phyloP scores from a whole-genome alignment of 2,888 invertebrate species.

The Dryocosmus kuriphilus region DNA sequence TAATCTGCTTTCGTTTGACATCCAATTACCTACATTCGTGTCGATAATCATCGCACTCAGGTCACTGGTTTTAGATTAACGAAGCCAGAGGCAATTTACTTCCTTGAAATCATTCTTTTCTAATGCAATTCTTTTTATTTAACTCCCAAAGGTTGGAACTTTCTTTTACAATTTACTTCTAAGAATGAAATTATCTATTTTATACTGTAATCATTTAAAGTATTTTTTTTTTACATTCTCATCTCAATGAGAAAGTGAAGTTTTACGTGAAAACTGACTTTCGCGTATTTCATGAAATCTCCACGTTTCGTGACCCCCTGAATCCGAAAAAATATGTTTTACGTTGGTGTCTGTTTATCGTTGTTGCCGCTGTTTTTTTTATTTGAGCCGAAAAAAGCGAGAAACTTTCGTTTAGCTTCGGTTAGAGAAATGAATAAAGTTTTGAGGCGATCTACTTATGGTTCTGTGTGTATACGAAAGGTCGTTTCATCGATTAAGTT shows the following conservation, averaged over 20 bases:
- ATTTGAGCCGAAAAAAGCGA: too few relatives aligned
- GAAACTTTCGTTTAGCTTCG: neutral
- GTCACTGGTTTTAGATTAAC: conserved; percentile 33
- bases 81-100: conserved; percentile 6
- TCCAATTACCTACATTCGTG: conserved; percentile 33
- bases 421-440: neutral
- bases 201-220: too few relatives aligned
- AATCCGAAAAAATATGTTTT: too few relatives aligned
- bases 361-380: too few relatives aligned
- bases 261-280: too few relatives aligned
- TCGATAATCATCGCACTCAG: conserved; percentile 36
- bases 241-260: too few relatives aligned
- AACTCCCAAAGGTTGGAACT: neutral
- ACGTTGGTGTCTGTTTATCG: too few relatives aligned
- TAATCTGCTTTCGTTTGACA: conserved; percentile 31
- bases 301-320: too few relatives aligned
- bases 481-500: conserved; percentile 22
- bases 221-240: too few relatives aligned
- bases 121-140: neutral
- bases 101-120: conserved; percentile 1
- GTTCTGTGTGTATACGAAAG: neutral
- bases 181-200: too few relatives aligned
- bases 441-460: neutral
- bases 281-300: too few relatives aligned
- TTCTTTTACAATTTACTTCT: neutral